phyloP scores from a whole-genome alignment of 64 coral and sea anemone species.

The Hydrozoanthus tunicans region DNA sequence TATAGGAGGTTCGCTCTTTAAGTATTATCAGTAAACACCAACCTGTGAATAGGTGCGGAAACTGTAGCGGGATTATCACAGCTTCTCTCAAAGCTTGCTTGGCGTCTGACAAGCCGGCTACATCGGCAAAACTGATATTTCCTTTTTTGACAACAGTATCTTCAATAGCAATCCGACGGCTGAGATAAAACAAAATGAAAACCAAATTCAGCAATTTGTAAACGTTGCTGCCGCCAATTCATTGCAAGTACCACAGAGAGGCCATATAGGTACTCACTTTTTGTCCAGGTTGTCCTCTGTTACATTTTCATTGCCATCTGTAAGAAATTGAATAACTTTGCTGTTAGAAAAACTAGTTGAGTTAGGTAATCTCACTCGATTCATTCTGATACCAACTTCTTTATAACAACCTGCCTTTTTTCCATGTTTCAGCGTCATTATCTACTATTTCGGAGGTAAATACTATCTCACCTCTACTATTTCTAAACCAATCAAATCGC shows the following conservation, averaged over 20 bases:
- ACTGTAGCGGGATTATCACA: constrained; percentile 87
- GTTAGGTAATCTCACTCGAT: too few relatives aligned
- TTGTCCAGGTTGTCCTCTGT: neutral
- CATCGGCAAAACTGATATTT: constrained; percentile 76
- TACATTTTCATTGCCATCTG: neutral
- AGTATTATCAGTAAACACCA: neutral
- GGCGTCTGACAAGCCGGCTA: constrained; percentile 73
- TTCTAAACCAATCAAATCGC: too few relatives aligned
- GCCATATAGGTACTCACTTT: neutral
- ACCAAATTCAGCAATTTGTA: neutral
- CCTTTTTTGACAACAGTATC: constrained; percentile 84
- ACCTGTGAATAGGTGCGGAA: constrained; percentile 97
- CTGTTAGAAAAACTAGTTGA: too few relatives aligned
- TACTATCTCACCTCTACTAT: too few relatives aligned
- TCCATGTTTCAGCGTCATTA: too few relatives aligned
- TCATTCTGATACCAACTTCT: too few relatives aligned
- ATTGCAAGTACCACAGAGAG: neutral
- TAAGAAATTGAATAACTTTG: neutral
- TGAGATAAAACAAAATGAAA: neutral
- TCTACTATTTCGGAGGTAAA: too few relatives aligned
- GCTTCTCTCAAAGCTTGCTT: constrained; percentile 95
- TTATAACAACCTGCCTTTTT: too few relatives aligned
- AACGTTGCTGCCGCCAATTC: neutral
- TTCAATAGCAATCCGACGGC: constrained; percentile 92
- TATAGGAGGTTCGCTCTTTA: too few relatives aligned